Base-by-base conservation (phyloP, 2,888 invertebrate species). In the Thera obeliscata region DNA sequence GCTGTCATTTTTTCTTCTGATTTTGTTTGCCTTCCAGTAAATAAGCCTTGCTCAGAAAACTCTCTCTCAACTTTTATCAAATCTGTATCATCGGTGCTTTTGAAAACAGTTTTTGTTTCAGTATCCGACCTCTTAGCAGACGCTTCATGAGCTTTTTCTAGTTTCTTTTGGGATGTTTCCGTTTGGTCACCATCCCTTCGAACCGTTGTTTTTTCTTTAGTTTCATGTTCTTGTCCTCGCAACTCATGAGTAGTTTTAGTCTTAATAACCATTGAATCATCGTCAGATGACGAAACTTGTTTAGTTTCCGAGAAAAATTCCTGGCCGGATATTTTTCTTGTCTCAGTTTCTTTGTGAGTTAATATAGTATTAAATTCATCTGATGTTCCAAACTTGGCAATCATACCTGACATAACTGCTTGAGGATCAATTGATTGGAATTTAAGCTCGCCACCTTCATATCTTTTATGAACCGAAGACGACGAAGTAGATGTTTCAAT, bases 61-160 rank as follows among this genome's bases (percentile, higher is more conserved):
- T 93, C 89, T 66, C 92, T 80, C 74, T 93, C 90, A 33, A 92
- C 87, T 80, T 90, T 90, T 5, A 89, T 78, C 50, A 92, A 81
- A 67, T 91, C 89, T 11, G 86, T 81, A 74, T 93, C 93, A 78
- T 94, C 93, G 8, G 87, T 90, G 73, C 86, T 91, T 78, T 90
- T 88, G 35, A 84, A 84, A 8, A 91, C 87, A 55, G 92, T 93
- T 80, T 93, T 93, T 0, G 91, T 93, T 87, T 94, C 94, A 48
- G 86, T 75, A 69, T 94, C 94, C 11, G 89, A 89, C 73, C 93
- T 81, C 76, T 93, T 94, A 11, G 92, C 92, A 2, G 90, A 85
- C 48, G 93, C 93, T 82, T 94, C 94, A 72, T 94, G 94, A 63
- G 94, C 94, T 78, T 91, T 94, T 81, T 94, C 94, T 38, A 94